A percentile compares a stretch with the other conserved stretches of the same genome.
Evolutionary conservation across 1,140 invertebrate species (phyloP).

Genomic region (Diorhabda elongata): DNA sequence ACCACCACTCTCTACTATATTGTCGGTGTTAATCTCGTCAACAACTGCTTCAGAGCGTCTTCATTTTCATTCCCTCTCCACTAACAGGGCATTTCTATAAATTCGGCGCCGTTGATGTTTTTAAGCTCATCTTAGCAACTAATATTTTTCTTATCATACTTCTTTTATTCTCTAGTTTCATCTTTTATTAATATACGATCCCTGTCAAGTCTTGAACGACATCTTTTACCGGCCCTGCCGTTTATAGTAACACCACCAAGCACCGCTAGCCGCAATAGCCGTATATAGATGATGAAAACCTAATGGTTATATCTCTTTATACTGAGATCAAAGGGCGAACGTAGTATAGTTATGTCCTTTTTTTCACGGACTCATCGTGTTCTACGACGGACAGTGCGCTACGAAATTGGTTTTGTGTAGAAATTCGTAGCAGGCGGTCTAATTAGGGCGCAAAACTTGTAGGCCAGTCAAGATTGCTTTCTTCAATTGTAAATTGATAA

Average conservation of each 20-base stretch:
- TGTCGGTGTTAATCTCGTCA: too few relatives aligned
- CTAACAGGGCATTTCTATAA: too few relatives aligned
- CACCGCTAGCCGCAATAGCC: slow-evolving; percentile 33
- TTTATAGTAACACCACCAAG: not conserved
- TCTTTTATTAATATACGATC: too few relatives aligned
- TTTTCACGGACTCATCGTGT: slow-evolving; percentile 43
- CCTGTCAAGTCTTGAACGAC: not conserved
- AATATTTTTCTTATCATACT: too few relatives aligned
- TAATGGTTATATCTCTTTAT: slow-evolving; percentile 50
- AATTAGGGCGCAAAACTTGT: slow-evolving; percentile 31
- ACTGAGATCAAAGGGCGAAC: slow-evolving; percentile 46
- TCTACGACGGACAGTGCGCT: slow-evolving; percentile 30
- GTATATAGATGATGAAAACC: slow-evolving; percentile 45
- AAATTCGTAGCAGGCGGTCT: slow-evolving; percentile 26
- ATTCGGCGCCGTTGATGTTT: too few relatives aligned
- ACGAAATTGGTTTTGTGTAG: slow-evolving; percentile 26
- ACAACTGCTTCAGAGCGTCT: too few relatives aligned
- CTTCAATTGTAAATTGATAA: too few relatives aligned
- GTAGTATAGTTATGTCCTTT: slow-evolving; percentile 41
- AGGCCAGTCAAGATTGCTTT: not conserved
- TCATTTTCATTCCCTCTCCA: too few relatives aligned
- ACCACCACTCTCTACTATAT: too few relatives aligned
- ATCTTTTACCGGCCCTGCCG: slow-evolving; percentile 13
- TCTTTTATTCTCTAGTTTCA: too few relatives aligned
- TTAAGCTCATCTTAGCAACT: too few relatives aligned